Conservation (phyloP, 2,797 vertebrate species). For the Propithecus deckenii region DNA sequence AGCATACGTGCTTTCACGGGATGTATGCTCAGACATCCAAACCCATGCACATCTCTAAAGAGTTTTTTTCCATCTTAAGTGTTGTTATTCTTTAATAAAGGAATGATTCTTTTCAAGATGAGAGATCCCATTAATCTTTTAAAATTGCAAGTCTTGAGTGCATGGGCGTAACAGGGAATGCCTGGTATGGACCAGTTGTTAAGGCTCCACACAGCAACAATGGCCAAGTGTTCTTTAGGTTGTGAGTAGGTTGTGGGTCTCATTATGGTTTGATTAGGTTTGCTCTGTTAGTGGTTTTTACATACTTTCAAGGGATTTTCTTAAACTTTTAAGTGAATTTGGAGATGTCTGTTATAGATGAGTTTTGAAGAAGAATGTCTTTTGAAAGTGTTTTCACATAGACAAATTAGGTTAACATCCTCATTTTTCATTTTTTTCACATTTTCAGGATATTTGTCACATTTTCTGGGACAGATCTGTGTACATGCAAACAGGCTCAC, state of each 20-base stretch:
- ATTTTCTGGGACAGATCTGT: conserved; percentile 39
- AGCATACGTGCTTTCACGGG: background rate
- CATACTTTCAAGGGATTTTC: background rate
- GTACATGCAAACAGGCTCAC: background rate
- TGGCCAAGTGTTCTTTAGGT: background rate
- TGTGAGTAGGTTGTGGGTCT: background rate
- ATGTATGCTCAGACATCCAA: background rate
- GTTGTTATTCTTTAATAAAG: background rate
- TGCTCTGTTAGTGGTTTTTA: background rate
- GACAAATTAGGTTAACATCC: background rate
- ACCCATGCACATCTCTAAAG: background rate
- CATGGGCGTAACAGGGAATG: background rate
- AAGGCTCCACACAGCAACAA: background rate
- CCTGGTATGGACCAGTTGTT: background rate
- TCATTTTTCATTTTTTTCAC: background rate
- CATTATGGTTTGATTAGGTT: background rate
- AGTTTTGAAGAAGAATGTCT: conserved; percentile 16
- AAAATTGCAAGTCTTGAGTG: background rate
- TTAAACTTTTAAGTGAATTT: conserved; percentile 8
- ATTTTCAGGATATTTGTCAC: background rate
- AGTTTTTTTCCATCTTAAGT: background rate
- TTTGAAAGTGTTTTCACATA: background rate
- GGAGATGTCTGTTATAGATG: background rate
- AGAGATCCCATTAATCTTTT: background rate
- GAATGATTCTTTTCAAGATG: conserved; percentile 37